These are phyloP conservation scores for Eurystomus glaucurus DNA, from an alignment of 2,797 vertebrate species.

Conservation along the genomic window DNA sequence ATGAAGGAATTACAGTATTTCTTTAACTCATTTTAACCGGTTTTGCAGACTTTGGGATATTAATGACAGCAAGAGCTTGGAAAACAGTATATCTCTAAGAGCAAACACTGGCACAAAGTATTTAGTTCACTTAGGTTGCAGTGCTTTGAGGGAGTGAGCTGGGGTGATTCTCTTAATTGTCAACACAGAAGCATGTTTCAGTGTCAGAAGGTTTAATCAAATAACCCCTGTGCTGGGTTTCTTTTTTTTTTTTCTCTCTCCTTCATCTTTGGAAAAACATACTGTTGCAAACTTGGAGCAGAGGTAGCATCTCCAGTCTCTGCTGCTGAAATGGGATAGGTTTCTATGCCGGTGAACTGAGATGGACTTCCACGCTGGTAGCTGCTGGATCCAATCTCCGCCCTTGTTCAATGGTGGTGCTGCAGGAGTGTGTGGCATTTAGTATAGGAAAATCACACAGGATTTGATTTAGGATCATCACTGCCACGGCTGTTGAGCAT, in stretches of 20 bases:
- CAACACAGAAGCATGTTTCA: not conserved
- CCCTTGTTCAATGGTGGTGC: accelerated
- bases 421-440: not conserved
- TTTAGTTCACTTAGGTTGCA: not conserved
- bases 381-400: not conserved
- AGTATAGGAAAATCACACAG: not conserved
- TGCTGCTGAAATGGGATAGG: not conserved
- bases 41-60: not conserved
- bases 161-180: not conserved
- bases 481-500: not conserved
- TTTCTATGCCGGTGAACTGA: not conserved
- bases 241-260: not conserved
- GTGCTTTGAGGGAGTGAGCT: not conserved
- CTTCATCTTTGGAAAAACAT: not conserved
- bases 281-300: not conserved
- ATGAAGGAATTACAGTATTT: not conserved
- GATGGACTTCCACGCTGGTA: not conserved
- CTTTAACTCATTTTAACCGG: not conserved
- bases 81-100: not conserved
- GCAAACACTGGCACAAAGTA: not conserved
- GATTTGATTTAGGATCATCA: not conserved
- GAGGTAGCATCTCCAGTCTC: not conserved
- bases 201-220: not conserved
- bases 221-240: not conserved
- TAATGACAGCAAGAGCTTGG: not conserved